Conservation (phyloP, 2,797 vertebrate species). For the Scomberomorus guttatus region DNA sequence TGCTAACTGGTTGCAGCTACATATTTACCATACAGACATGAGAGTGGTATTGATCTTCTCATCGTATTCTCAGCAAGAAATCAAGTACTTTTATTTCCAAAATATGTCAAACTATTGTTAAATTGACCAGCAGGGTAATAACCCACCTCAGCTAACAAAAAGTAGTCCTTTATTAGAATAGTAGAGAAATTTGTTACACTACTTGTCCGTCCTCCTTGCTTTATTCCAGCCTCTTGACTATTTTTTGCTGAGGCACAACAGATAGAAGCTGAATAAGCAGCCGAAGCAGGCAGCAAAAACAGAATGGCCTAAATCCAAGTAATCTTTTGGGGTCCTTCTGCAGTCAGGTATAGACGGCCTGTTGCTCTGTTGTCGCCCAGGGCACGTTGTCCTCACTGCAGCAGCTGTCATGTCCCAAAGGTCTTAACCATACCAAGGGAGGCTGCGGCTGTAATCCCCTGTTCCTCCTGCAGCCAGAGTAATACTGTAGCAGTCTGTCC, state of each 20-base stretch:
- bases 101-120: too few species aligned
- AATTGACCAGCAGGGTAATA: too few species aligned
- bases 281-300: not conserved
- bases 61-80: not conserved
- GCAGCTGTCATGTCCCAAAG: constrained; percentile 19
- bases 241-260: constrained; percentile 2
- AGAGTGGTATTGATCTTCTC: too few species aligned
- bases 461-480: constrained; percentile 3
- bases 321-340: constrained; percentile 17
- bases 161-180: not conserved
- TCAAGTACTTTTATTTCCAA: not conserved
- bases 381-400: constrained; percentile 21
- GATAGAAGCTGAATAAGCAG: constrained; percentile 2
- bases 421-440: constrained; percentile 6
- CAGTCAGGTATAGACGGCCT: constrained; percentile 1
- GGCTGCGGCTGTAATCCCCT: constrained; percentile 32
- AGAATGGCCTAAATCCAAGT: constrained; percentile 20
- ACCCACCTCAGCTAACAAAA: too few species aligned
- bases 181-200: not conserved
- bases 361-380: constrained; percentile 7
- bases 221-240: not conserved
- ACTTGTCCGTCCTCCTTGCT: not conserved
- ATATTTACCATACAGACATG: too few species aligned
- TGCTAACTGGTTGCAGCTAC: too few species aligned
- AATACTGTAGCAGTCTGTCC: not conserved